These are phyloP conservation scores for Calidris pygmaea DNA, from an alignment of 2,113 vertebrate species.

Conservation along the genomic window DNA sequence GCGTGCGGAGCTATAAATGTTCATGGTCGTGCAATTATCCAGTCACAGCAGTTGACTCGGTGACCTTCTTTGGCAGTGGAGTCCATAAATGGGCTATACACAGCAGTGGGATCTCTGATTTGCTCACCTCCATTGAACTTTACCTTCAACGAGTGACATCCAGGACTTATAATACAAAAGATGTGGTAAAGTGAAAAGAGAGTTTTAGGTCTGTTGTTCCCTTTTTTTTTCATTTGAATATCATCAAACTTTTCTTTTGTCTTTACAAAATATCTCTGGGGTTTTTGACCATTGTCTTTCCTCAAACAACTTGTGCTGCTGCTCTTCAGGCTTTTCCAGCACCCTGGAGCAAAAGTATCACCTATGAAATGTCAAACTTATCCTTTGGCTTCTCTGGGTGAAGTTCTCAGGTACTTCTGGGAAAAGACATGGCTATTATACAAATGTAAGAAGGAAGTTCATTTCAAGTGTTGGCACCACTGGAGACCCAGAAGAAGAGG, in stretches of 20 bases:
- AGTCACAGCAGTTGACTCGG: slow-evolving; percentile 28
- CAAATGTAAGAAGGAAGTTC: not conserved
- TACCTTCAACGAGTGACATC: not conserved
- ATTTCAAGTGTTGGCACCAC: not conserved
- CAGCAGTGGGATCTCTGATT: not conserved
- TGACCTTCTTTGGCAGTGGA: slow-evolving; percentile 24
- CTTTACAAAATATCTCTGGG: not conserved
- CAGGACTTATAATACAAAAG: not conserved
- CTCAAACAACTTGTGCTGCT: not conserved
- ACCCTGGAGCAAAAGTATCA: not conserved
- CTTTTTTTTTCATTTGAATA: not conserved
- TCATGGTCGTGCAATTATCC: slow-evolving; percentile 44
- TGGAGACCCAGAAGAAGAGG: not conserved
- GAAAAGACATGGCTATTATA: not conserved
- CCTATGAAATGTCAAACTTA: not conserved
- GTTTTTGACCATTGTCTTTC: not conserved
- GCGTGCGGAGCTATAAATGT: slow-evolving; percentile 16
- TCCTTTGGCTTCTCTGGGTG: not conserved
- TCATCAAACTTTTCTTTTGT: not conserved
- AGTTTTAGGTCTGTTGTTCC: not conserved
- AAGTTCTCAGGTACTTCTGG: not conserved
- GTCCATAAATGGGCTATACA: not conserved
- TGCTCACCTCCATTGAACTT: not conserved
- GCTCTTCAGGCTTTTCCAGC: not conserved
- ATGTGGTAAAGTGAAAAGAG: not conserved